A percentile compares a stretch with the other conserved stretches of the same genome.
Conservation (phyloP, 2,888 invertebrate genomes). For the Synanthedon andrenaeformis region DNA sequence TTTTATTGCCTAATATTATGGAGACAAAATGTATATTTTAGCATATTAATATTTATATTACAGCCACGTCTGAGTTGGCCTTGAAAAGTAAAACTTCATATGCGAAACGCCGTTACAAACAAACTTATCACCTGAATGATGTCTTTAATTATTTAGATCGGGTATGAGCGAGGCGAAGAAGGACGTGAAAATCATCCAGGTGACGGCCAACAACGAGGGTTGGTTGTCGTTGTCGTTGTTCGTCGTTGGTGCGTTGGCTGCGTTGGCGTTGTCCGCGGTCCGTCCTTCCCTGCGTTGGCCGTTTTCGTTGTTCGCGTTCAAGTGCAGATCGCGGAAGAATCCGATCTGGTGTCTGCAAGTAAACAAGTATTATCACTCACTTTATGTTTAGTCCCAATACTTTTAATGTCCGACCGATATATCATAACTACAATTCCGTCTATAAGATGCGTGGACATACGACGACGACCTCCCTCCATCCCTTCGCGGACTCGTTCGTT, state of each 20-base stretch:
- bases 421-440: too few relatives aligned
- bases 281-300: constrained; percentile 7
- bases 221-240: constrained; percentile 22
- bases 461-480: too few relatives aligned
- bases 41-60: not conserved
- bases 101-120: too few relatives aligned
- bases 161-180: constrained; percentile 96
- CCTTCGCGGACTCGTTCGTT: too few relatives aligned
- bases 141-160: constrained; percentile 73
- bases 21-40: not conserved
- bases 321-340: constrained; percentile 75
- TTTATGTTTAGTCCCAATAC: too few relatives aligned
- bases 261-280: constrained; percentile 8
- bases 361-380: too few relatives aligned
- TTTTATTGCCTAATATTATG: too few relatives aligned
- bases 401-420: too few relatives aligned
- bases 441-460: too few relatives aligned
- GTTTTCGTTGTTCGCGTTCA: constrained; percentile 23
- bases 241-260: constrained; percentile 20
- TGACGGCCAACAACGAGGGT: constrained; percentile 74
- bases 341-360: constrained; percentile 77
- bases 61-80: not conserved
- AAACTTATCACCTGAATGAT: too few relatives aligned
- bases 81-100: not conserved
- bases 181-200: constrained; percentile 91